Evolutionary conservation across 2,113 vertebrate genomes (phyloP), one percentile per base, ranked within the genome.

Genomic region (Aspiorhynchus laticeps): DNA sequence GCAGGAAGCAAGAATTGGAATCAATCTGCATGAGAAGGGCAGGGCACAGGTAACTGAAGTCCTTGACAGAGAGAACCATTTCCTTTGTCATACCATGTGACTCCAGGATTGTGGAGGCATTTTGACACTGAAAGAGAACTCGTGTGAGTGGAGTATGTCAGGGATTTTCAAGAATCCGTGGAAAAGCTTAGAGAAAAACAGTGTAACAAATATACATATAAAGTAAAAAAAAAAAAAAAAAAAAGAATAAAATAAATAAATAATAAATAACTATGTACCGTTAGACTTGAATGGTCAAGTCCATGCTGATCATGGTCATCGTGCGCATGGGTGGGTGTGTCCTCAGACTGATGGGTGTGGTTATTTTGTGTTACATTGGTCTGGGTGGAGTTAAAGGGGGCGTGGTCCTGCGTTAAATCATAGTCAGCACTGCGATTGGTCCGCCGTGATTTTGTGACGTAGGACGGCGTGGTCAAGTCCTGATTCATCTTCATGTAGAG

Each of bases 21-120:
- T 98, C 97, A 0, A 99, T 98, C 93, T 99, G 98, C 90, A 96
- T 94, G 90, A 99, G 95, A 56, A 99, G 97, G 63, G 97, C 97
- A 63, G 98, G 98, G 67, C 98, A 99, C 63, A 99, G 95, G 87
- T 94, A 96, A 91, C 94, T 94, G 88, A 99, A 99, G 92, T 99
- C 97, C 0, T 85, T 69, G 31, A 94, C 88, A 80, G 95, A 95
- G 88, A 99, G 80, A 2, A 88, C 86, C 0, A 75, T 90, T 1
- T 96, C 96, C 90, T 92, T 91, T 48, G 93, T 92, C 95, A 99
- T 97, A 81, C 98, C 98, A 80, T 99, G 98, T 0, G 95, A 95
- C 9, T 88, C 91, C 84, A 99, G 95, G 87, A 99, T 90, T 88
- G 89, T 95, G 80, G 97, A 97, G 0, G 96, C 96, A 89, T 96